Evolutionary conservation across 2,888 invertebrate species (phyloP).

Genomic region (Clanis bilineata): DNA sequence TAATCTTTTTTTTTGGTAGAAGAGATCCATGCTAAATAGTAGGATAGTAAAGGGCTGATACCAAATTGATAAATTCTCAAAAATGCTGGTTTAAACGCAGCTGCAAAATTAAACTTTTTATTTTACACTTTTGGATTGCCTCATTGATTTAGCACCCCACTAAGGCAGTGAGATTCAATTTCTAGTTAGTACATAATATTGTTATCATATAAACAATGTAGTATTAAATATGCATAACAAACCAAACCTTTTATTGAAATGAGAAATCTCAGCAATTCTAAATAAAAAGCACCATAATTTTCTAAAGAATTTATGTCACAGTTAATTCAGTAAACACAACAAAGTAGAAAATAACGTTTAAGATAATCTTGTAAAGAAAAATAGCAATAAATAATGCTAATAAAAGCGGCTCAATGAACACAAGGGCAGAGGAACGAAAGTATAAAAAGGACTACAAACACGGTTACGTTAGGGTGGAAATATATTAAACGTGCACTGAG

Average conservation of each 20-base stretch:
- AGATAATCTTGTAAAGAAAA: conserved; percentile 32
- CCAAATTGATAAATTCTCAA: too few relatives aligned
- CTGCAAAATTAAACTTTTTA: too few relatives aligned
- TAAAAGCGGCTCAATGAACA: conserved; percentile 42
- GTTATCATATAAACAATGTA: too few relatives aligned
- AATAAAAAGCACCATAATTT: conserved; percentile 6
- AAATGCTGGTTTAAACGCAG: too few relatives aligned
- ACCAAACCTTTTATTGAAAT: neutral
- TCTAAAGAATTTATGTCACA: neutral
- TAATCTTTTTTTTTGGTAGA: too few relatives aligned
- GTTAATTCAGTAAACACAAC: conserved; percentile 35
- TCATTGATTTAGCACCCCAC: too few relatives aligned
- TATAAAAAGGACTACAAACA: conserved; percentile 41
- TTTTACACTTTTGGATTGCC: too few relatives aligned
- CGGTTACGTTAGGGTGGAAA: conserved; percentile 25
- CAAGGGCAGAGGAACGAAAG: conserved; percentile 31
- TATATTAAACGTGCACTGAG: conserved; percentile 16
- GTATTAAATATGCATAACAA: neutral
- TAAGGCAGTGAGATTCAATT: too few relatives aligned
- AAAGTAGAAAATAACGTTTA: conserved; percentile 35
- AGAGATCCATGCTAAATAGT: too few relatives aligned
- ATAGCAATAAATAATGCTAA: conserved; percentile 51
- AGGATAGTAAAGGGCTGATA: too few relatives aligned
- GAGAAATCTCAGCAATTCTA: neutral
- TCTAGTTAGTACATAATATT: too few relatives aligned